A percentile compares a stretch with the other conserved stretches of the same genome.
Conservation (phyloP, 2,113 vertebrate species). For the Ceyx melanurus region DNA sequence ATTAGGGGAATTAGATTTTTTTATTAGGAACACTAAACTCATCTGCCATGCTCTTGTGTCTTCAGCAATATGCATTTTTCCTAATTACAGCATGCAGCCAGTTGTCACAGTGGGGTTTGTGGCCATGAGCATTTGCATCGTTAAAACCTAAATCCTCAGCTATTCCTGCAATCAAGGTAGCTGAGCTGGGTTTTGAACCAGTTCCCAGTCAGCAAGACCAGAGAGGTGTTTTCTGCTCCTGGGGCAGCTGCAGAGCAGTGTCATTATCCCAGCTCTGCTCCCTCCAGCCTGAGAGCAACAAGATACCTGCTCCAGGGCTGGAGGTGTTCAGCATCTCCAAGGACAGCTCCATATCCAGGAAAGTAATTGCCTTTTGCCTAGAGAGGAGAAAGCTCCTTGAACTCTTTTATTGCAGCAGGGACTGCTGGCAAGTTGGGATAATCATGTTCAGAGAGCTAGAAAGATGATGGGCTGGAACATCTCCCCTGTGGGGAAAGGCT, state of each 20-base stretch:
- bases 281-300: neutral
- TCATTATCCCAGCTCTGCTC: neutral
- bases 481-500: no score
- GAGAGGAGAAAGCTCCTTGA: neutral
- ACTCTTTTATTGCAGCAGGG: neutral
- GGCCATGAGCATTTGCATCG: neutral
- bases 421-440: neutral
- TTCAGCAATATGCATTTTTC: neutral
- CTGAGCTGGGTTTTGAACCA: neutral
- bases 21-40: slow-evolving; percentile 45
- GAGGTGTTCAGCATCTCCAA: neutral
- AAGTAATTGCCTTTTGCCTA: neutral
- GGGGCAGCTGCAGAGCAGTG: neutral
- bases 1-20: slow-evolving; percentile 66
- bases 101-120: neutral
- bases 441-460: no score
- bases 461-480: no score
- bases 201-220: neutral
- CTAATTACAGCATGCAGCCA: neutral
- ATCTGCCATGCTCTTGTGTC: neutral
- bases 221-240: neutral
- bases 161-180: neutral
- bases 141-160: neutral
- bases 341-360: neutral
- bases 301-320: neutral